A percentile compares a stretch with the other conserved stretches of the same genome.
These are phyloP conservation scores for Capromys pilorides DNA, from an alignment of 2,797 vertebrate species.

Conservation along the genomic window DNA sequence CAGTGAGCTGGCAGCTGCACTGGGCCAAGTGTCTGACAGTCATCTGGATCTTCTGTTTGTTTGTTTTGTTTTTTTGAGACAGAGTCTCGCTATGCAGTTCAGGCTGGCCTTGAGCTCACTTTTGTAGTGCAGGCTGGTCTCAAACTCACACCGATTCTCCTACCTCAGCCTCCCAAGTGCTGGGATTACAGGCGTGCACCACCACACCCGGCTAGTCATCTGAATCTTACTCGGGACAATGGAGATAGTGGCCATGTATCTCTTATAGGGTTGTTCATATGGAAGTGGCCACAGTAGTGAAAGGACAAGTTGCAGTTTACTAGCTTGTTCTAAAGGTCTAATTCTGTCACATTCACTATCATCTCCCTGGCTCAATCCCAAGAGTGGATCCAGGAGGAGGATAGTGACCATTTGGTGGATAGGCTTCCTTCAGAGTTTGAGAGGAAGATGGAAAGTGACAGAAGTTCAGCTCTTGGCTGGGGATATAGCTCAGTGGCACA, in stretches of 20 bases:
- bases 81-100: too few relatives aligned
- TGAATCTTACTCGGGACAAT: neutral
- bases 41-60: neutral
- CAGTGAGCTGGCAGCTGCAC: neutral
- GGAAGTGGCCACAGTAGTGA: neutral
- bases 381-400: neutral
- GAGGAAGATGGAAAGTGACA: conserved; percentile 21
- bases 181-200: too few relatives aligned
- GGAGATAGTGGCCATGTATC: neutral
- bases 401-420: neutral
- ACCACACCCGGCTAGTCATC: neutral
- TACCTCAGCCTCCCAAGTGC: too few relatives aligned
- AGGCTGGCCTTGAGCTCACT: too few relatives aligned
- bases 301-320: neutral
- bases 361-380: neutral
- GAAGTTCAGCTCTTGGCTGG: neutral
- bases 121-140: too few relatives aligned
- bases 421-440: neutral
- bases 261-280: neutral
- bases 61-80: too few relatives aligned
- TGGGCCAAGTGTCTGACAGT: neutral
- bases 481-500: too few relatives aligned
- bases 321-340: neutral
- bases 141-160: too few relatives aligned
- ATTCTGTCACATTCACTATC: neutral